Evolutionary conservation across 2,888 invertebrate genomes (phyloP), one percentile per base, ranked within the genome.

Genomic region (Asteroscopus sphinx): DNA sequence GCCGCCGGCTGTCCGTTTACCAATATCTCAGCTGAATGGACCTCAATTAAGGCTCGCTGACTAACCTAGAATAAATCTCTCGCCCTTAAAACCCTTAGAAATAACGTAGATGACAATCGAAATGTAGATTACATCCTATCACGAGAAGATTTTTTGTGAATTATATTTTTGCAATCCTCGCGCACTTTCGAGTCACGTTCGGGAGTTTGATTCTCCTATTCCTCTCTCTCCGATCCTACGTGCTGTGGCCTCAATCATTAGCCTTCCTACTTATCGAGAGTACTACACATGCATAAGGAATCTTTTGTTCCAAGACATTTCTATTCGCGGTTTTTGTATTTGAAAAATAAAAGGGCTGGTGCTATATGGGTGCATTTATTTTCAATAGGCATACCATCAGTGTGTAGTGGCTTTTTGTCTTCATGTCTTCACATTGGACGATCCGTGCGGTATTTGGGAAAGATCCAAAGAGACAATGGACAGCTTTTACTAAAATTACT

Each of bases 21-120:
- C 87, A 89, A 90, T 89, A 88, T 85, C 82, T 83, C 85, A 82
- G 78, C 75, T 91, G 87, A 91, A 91, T 88, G 79, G 86, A 79
- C 81, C 84, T 83, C 90, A 91, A 91, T 91, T 90, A 90, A 87
- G 83, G 79, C 72, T 73, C 77, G 73, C 78, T 77, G 79, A 77
- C 79, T 73, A 80, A 80, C 79, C 80, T 83, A 84, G 74, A 87
- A 86, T 82, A 86, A 85, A 86, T 87, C 76, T 81, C 69, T 73
- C 68, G 62, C 47, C 73, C 77, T 82, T 76, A 83, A 85, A 86
- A 85, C 76, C 68, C 76, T 77, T 74, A 80, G 72, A 85, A 21
- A 81, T 81, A 84, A 83, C 79, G 78, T 71, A 75, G 77, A 80
- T 80, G 78, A 87, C 85, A 88, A 88, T 86, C 77, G 79, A 77